A percentile compares a stretch with the other conserved stretches of the same genome.
phyloP scores from a whole-genome alignment of 2,113 vertebrate species.

The Pyxicephalus adspersus region DNA sequence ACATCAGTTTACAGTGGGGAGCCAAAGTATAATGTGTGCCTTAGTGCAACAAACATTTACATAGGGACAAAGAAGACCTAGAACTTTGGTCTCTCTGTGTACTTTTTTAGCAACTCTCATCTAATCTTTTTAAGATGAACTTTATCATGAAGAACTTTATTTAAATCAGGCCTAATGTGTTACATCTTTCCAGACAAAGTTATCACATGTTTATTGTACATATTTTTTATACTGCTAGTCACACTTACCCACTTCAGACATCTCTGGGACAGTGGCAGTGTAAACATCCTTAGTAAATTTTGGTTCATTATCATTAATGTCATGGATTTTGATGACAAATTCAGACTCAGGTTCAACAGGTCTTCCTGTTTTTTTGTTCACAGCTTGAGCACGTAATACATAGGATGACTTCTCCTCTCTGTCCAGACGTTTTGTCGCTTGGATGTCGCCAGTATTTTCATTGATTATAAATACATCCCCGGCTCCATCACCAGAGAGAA shows the following conservation, averaged over 20 bases:
- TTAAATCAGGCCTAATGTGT: no score
- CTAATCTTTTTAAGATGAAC: no score
- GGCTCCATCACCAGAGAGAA: slow-evolving; percentile 92
- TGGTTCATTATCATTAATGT: slow-evolving; percentile 96
- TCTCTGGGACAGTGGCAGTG: slow-evolving; percentile 87
- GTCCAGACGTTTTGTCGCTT: slow-evolving; percentile 93
- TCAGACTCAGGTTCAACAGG: slow-evolving; percentile 93
- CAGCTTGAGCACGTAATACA: slow-evolving; percentile 87
- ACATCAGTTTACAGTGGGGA: no score
- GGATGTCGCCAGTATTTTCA: slow-evolving; percentile 95
- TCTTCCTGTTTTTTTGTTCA: slow-evolving; percentile 86
- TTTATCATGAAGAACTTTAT: no score
- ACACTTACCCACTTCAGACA: slow-evolving; percentile 90
- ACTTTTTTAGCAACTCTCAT: no score
- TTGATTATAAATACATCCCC: slow-evolving; percentile 94
- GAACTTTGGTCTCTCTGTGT: no score
- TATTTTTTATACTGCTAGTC: not conserved
- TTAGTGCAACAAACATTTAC: no score
- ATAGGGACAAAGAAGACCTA: no score
- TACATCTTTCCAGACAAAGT: no score
- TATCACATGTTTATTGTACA: not conserved
- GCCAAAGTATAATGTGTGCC: no score
- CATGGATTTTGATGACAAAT: slow-evolving; percentile 97
- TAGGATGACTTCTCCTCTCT: slow-evolving; percentile 92
- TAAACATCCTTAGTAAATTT: slow-evolving; percentile 90